phyloP scores from a whole-genome alignment of 1,140 invertebrate species.

The Ptiloglossa arizonensis region DNA sequence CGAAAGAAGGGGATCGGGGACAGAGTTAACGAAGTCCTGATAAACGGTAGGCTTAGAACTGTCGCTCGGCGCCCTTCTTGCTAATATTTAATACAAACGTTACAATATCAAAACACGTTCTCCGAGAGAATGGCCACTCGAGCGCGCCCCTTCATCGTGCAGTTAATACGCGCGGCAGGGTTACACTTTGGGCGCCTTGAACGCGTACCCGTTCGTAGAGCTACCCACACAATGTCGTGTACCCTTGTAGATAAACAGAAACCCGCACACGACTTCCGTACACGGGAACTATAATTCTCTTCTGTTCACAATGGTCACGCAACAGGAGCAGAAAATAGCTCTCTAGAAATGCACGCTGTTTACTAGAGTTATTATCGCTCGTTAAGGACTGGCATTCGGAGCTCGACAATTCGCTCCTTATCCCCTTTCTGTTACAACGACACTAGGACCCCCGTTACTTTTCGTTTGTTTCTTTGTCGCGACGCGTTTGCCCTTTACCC shows the following conservation, averaged over 20 bases:
- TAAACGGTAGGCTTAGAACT: conserved; percentile 48
- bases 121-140: conserved; percentile 61
- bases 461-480: conserved; percentile 29
- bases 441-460: conserved; percentile 8
- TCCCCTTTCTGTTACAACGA: background rate
- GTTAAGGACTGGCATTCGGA: conserved; percentile 59
- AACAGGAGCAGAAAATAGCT: conserved; percentile 38
- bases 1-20: conserved; percentile 25
- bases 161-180: conserved; percentile 43
- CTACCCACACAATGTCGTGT: too few species aligned
- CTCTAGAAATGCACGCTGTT: conserved; percentile 50
- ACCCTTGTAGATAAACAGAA: conserved; percentile 40
- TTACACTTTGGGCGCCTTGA: conserved; percentile 35
- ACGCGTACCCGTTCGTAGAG: conserved; percentile 26
- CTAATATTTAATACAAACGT: conserved; percentile 69
- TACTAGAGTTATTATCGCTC: conserved; percentile 65
- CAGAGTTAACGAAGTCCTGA: conserved; percentile 60
- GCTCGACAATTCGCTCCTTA: conserved; percentile 25
- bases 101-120: conserved; percentile 67
- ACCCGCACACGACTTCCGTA: background rate
- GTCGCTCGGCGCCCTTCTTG: conserved; percentile 40
- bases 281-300: conserved; percentile 33
- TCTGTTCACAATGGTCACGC: conserved; percentile 25
- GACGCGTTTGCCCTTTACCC: conserved; percentile 13
- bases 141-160: conserved; percentile 56